Evolutionary conservation across 2,113 vertebrate species (phyloP), one percentile per base, ranked within the genome.

Genomic region (Phylloscopus trochilus): DNA sequence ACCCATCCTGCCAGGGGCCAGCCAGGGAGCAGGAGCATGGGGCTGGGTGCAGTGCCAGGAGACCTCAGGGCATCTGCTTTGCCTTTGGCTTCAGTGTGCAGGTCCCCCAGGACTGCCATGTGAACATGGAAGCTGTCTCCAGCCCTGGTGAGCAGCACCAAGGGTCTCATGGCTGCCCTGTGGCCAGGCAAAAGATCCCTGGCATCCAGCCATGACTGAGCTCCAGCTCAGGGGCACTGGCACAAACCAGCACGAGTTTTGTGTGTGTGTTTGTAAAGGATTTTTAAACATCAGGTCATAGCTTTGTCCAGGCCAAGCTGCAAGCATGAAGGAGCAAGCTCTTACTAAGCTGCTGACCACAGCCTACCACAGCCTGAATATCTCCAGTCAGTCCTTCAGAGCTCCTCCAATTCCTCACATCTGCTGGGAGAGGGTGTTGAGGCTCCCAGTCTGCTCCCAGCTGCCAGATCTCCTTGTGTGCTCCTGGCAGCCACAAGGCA

Each of bases 121-220:
- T 24, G 51, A 51, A 26, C n/a, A 46, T 0, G 1, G 53, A 26
- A 3, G 49, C 41, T 47, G 33, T 19, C 31, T 66, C 28, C 47
- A 79, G 92, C n/a, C 53, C 41, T 49, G 15, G 19, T 15, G 41
- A 89, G 37, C 78, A 90, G 58, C 78, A 60, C 9, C 2, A 21
- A 58, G 64, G 41, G 7, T 78, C 53, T 46, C 17, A 7, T 0
- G 0, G 69, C 52, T 75, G 30, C 70, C 2, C 3, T 14, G 10
- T 49, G 15, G 47, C 26, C 0, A 21, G 52, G n/a, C 1, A 0
- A 28, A 56, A 41, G 22, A 28, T 56, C 41, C 33, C n/a, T 46
- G 44, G 53, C 73, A 73, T 24, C 24, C 67, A 72, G 49, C 10
- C 3, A 2, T 0, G 0, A 47, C 68, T 2, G 5, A 91, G 41